Evolutionary conservation across 2,113 vertebrate species (phyloP).

Genomic region (Microcebus lehilahytsara): DNA sequence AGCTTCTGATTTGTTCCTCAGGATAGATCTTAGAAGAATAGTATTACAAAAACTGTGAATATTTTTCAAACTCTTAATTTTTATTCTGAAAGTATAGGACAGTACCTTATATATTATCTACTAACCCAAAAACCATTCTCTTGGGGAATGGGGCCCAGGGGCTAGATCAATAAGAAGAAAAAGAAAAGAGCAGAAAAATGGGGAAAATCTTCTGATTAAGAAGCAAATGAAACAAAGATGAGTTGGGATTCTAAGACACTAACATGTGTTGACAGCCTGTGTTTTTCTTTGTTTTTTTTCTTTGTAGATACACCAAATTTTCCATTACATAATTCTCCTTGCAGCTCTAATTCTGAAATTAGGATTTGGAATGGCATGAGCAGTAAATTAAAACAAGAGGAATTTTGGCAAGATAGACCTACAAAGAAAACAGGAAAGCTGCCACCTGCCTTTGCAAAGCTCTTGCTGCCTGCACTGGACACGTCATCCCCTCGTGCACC

Average conservation of each 20-base stretch:
- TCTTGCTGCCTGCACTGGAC: background rate
- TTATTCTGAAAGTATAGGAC: background rate
- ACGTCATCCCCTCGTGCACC: fast-evolving
- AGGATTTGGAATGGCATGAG: background rate
- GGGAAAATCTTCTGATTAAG: background rate
- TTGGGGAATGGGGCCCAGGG: background rate
- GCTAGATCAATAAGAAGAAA: background rate
- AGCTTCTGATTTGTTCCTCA: background rate
- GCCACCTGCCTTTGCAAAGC: background rate
- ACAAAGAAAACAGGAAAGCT: background rate
- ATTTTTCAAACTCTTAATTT: background rate
- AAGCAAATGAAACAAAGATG: background rate
- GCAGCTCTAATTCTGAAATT: background rate
- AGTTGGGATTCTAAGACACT: background rate
- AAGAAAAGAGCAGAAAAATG: background rate
- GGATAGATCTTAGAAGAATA: background rate
- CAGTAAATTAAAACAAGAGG: background rate
- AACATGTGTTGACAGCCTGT: background rate
- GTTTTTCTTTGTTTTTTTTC: background rate
- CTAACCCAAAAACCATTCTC: background rate
- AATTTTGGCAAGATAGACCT: background rate
- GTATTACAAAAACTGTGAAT: background rate
- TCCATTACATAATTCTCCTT: background rate
- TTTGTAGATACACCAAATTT: background rate
- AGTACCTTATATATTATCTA: background rate